These are phyloP conservation scores for Drosophila subquinaria DNA, from an alignment of 2,888 invertebrate species.

Conservation along the genomic window DNA sequence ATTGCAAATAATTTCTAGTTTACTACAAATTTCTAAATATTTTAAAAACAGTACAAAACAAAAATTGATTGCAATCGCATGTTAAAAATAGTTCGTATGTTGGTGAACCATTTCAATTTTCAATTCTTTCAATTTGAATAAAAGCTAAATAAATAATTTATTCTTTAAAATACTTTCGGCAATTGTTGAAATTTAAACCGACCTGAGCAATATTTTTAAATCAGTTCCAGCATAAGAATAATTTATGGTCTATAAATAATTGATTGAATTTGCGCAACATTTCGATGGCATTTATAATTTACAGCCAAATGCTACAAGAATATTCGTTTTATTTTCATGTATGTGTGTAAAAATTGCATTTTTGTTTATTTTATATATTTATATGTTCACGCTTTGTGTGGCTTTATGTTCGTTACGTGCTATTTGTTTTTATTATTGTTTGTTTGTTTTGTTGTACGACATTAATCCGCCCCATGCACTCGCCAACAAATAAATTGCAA, in stretches of 20 bases:
- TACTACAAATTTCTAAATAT: background rate
- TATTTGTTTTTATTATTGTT: constrained; percentile 73
- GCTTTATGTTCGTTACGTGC: constrained; percentile 69
- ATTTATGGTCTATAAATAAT: background rate
- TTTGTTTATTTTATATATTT: constrained; percentile 46
- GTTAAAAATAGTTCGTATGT: no score
- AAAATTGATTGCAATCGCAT: no score
- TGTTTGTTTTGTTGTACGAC: constrained; percentile 66
- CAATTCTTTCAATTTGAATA: no score
- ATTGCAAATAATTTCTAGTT: background rate
- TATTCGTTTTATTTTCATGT: constrained; percentile 24
- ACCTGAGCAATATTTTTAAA: background rate
- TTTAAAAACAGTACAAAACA: no score
- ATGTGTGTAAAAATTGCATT: constrained; percentile 9
- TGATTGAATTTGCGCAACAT: background rate
- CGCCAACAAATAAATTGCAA: constrained; percentile 56
- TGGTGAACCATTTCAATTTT: no score
- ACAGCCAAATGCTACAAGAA: constrained; percentile 13
- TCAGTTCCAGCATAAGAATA: background rate
- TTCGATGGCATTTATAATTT: constrained; percentile 10
- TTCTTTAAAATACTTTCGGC: background rate
- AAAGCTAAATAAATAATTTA: no score
- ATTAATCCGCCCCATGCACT: constrained; percentile 70
- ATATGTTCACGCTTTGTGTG: constrained; percentile 63
- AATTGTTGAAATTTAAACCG: background rate